These are phyloP conservation scores for Drosophila micromelanica DNA, from an alignment of 1,140 invertebrate genomes.

Conservation along the genomic window DNA sequence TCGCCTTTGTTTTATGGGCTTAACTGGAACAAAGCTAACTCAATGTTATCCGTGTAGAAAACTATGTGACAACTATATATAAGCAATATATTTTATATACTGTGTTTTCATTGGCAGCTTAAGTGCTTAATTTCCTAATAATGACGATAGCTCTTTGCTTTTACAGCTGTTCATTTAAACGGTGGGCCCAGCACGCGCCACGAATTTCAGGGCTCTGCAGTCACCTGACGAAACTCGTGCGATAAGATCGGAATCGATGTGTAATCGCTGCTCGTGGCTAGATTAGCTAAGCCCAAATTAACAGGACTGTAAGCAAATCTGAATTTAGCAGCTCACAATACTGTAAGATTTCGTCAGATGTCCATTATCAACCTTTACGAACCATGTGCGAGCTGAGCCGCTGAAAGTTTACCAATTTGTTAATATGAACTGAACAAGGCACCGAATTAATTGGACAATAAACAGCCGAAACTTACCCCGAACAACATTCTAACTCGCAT, in stretches of 20 bases:
- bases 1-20: not conserved
- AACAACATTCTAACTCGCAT: too few relatives aligned
- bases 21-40: not conserved
- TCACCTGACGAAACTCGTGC: slow-evolving; percentile 16
- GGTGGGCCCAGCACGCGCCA: slow-evolving; percentile 9
- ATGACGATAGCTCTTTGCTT: slow-evolving; percentile 5
- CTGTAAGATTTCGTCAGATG: not conserved
- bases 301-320: not conserved
- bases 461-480: too few relatives aligned
- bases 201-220: not conserved
- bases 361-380: too few relatives aligned
- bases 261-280: slow-evolving; percentile 6
- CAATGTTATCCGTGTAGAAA: not conserved
- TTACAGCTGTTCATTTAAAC: slow-evolving; percentile 11
- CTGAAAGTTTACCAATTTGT: too few relatives aligned
- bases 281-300: slow-evolving; percentile 10
- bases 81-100: not conserved
- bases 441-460: too few relatives aligned
- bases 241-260: slow-evolving; percentile 30
- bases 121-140: not conserved
- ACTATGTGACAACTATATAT: not conserved
- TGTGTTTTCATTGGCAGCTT: not conserved
- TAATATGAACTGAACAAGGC: too few relatives aligned
- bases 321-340: too few relatives aligned
- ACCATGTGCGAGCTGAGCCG: too few relatives aligned